phyloP scores from a whole-genome alignment of 2,888 invertebrate genomes.

The Cynaeus angustus region DNA sequence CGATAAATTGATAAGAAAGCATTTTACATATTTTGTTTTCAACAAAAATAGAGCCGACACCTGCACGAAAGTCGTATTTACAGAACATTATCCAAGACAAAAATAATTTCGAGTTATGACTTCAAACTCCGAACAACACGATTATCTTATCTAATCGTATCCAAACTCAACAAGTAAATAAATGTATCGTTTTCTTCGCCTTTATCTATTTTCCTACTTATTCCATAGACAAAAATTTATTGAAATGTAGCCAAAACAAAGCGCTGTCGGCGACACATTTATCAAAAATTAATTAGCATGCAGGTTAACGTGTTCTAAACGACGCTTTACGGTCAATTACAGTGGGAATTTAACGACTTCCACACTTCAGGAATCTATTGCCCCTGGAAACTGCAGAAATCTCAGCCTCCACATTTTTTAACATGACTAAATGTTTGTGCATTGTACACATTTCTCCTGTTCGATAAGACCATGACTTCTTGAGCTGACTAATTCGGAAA shows the following conservation, averaged over 20 bases:
- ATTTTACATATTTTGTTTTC: too few relatives aligned
- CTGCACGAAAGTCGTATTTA: too few relatives aligned
- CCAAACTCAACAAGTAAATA: too few relatives aligned
- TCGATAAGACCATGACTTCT: slow-evolving; percentile 24
- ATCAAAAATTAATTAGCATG: slow-evolving; percentile 8
- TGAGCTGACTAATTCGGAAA: slow-evolving; percentile 34
- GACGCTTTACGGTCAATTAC: neutral
- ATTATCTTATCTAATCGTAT: neutral
- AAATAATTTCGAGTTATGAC: too few relatives aligned
- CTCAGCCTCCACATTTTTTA: neutral
- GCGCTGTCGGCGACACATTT: slow-evolving; percentile 9
- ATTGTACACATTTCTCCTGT: neutral
- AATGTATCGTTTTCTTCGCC: too few relatives aligned
- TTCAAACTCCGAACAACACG: too few relatives aligned
- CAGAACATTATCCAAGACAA: too few relatives aligned
- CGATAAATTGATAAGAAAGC: too few relatives aligned
- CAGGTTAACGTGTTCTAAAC: slow-evolving; percentile 1
- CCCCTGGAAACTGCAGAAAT: too few relatives aligned
- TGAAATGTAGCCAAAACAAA: neutral
- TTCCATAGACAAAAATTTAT: too few relatives aligned
- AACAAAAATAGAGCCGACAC: too few relatives aligned
- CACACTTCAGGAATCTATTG: neutral
- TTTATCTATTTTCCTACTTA: too few relatives aligned
- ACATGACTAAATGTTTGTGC: slow-evolving; percentile 20
- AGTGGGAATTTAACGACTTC: neutral